These are phyloP conservation scores for Sebastolobus alascanus DNA, from an alignment of 2,797 vertebrate genomes.

Conservation along the genomic window DNA sequence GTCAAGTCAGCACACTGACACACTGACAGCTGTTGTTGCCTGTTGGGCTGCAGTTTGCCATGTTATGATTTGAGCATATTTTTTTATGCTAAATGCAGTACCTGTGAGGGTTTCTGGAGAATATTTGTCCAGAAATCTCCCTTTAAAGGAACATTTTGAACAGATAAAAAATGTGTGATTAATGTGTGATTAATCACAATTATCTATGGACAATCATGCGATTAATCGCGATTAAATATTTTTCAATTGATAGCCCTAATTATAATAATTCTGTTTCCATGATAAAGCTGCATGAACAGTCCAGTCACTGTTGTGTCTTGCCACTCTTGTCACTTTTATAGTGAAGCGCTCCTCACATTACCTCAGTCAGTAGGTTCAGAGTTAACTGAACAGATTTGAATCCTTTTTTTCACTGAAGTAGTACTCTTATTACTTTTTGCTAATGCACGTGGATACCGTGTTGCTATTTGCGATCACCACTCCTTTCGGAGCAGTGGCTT, in stretches of 20 bases:
- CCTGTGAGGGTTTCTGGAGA: no score
- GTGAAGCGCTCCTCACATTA: background rate
- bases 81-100: no score
- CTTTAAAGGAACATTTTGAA: no score
- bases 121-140: no score
- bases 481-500: background rate
- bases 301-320: background rate
- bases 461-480: background rate
- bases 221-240: no score
- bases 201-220: no score
- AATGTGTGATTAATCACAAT: rapidly evolving
- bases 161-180: no score
- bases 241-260: no score
- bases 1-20: no score
- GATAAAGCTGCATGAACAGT: background rate
- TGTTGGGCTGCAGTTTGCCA: rapidly evolving
- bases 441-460: background rate
- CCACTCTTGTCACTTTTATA: conserved; percentile 10
- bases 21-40: no score
- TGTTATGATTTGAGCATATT: no score
- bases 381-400: background rate
- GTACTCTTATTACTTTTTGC: background rate
- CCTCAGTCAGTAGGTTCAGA: background rate
- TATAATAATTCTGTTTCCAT: background rate
- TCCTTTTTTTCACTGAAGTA: background rate